Evolutionary conservation across 2,888 invertebrate species (phyloP).

Genomic region (Platycnemis pennipes): DNA sequence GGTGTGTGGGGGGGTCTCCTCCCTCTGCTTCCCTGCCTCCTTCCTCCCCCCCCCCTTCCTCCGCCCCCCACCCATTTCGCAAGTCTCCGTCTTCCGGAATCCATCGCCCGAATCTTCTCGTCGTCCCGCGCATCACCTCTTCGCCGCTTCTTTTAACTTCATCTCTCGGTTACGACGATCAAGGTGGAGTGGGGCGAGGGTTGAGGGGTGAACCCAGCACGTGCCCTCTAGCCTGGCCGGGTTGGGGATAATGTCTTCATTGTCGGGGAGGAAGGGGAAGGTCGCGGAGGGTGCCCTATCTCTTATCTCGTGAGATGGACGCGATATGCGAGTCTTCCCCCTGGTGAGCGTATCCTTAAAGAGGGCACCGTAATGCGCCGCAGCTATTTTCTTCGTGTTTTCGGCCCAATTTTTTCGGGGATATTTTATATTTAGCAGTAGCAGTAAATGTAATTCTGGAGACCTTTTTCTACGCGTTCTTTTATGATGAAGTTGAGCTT

Average conservation of each 20-base stretch:
- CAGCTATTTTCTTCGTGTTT: background rate
- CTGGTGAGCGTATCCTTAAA: background rate
- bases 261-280: background rate
- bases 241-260: background rate
- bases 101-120: too few species aligned
- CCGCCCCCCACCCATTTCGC: too few species aligned
- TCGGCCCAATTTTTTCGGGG: background rate
- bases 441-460: background rate
- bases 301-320: background rate
- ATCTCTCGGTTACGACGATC: constrained; percentile 14
- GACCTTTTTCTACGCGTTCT: background rate
- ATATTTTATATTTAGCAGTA: background rate
- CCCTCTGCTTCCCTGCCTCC: background rate
- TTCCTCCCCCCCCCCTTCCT: too few species aligned
- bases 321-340: background rate
- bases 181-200: too few species aligned
- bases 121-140: too few species aligned
- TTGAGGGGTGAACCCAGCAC: background rate
- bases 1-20: background rate
- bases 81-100: background rate
- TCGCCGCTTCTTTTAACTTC: background rate
- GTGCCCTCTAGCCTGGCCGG: background rate
- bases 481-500: too few species aligned
- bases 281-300: background rate
- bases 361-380: background rate